Evolutionary conservation across 2,888 invertebrate genomes (phyloP).

Genomic region (Diplolepis rosae): DNA sequence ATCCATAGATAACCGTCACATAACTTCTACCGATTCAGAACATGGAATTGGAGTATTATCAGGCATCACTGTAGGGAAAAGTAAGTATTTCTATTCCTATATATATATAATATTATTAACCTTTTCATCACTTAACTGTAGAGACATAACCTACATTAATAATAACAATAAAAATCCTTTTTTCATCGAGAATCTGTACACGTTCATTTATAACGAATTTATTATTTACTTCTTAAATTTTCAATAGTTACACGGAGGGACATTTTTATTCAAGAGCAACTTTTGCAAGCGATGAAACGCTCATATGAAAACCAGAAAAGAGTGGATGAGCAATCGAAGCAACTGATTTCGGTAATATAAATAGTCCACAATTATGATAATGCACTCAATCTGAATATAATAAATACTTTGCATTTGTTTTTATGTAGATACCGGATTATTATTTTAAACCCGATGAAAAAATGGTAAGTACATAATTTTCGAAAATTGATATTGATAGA

Average conservation of each 20-base stretch:
- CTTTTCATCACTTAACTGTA: background rate
- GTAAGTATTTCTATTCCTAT: too few species aligned
- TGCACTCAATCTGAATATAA: background rate
- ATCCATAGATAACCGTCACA: background rate
- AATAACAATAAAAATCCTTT: background rate
- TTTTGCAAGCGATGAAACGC: background rate
- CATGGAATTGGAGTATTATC: too few species aligned
- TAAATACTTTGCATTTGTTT: background rate
- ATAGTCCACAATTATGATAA: background rate
- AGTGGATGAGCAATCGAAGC: too few species aligned
- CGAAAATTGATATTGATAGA: background rate
- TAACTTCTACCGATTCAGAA: too few species aligned
- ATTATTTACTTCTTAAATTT: background rate
- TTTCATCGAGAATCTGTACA: background rate
- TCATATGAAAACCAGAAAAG: background rate
- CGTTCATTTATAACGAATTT: too few species aligned
- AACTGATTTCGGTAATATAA: too few species aligned
- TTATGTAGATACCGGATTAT: background rate
- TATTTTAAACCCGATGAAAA: background rate
- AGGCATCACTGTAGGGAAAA: too few species aligned
- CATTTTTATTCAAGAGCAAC: background rate
- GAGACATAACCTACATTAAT: background rate
- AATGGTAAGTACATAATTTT: background rate
- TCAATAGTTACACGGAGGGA: background rate
- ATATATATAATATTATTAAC: too few species aligned